phyloP scores from a whole-genome alignment of 2,797 vertebrate genomes.

The Galaxias olidus region DNA sequence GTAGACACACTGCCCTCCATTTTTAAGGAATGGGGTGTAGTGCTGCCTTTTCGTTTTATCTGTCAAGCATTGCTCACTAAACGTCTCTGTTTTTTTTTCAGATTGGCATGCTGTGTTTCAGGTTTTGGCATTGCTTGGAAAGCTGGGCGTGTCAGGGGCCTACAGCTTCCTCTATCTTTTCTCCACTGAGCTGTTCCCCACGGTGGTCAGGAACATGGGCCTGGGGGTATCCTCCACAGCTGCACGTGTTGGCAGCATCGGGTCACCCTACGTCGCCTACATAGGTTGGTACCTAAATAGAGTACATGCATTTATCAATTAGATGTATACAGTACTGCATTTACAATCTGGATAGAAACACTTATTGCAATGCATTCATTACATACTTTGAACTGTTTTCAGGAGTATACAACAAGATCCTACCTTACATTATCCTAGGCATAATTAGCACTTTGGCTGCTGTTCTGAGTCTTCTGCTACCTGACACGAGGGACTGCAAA shows the following conservation, averaged over 20 bases:
- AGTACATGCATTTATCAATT: neutral
- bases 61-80: too few relatives aligned
- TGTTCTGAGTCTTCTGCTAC: conserved; percentile 37
- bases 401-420: conserved; percentile 40
- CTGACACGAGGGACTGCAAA: conserved; percentile 47
- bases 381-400: conserved; percentile 14
- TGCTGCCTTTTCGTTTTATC: too few relatives aligned
- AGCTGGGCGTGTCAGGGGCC: conserved; percentile 77
- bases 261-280: conserved; percentile 83
- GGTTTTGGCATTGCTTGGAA: conserved; percentile 78
- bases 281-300: conserved; percentile 67
- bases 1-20: too few relatives aligned
- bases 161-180: conserved; percentile 78
- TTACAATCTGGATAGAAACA: too few relatives aligned
- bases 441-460: conserved; percentile 36
- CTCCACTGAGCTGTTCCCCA: conserved; percentile 82
- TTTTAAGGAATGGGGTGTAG: too few relatives aligned
- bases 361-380: too few relatives aligned
- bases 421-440: conserved; percentile 52
- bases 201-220: conserved; percentile 82
- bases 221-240: conserved; percentile 76
- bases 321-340: neutral
- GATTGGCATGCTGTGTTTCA: conserved; percentile 67
- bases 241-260: conserved; percentile 77
- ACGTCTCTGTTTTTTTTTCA: conserved; percentile 44